Evolutionary conservation across 2,113 vertebrate species (phyloP).

Genomic region (Triplophysa siluroides): DNA sequence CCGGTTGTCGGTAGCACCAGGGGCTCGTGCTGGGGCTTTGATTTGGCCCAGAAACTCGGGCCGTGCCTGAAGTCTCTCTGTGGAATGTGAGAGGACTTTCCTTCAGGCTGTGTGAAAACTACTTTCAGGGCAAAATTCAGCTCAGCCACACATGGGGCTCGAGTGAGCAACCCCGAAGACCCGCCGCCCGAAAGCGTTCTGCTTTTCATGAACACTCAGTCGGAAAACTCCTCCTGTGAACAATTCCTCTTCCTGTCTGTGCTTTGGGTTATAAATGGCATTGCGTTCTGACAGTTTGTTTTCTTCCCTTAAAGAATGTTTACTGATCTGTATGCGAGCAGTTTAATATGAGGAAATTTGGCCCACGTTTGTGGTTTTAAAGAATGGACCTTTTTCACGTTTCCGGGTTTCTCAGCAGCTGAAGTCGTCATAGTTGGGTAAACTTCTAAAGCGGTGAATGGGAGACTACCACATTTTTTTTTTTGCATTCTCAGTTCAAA

Average conservation of each 20-base stretch:
- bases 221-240: background rate
- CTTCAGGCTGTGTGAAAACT: slow-evolving; percentile 10
- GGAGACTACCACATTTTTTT: too few species aligned
- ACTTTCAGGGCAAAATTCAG: background rate
- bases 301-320: slow-evolving; percentile 10
- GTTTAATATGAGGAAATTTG: too few species aligned
- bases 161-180: background rate
- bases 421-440: too few species aligned
- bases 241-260: background rate
- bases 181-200: background rate
- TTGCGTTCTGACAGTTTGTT: background rate
- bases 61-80: background rate
- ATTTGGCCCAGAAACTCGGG: slow-evolving; percentile 2
- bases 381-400: too few species aligned
- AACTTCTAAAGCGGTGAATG: too few species aligned
- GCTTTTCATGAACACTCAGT: background rate
- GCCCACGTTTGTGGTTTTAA: background rate
- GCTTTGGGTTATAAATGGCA: background rate
- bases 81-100: slow-evolving; percentile 8
- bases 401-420: too few species aligned
- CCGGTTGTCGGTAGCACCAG: background rate
- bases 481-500: too few species aligned
- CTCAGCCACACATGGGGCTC: background rate
- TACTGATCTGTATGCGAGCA: background rate
- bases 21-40: background rate